These are phyloP conservation scores for Dendrolimus punctatus DNA, from an alignment of 1,140 invertebrate species.

Conservation along the genomic window DNA sequence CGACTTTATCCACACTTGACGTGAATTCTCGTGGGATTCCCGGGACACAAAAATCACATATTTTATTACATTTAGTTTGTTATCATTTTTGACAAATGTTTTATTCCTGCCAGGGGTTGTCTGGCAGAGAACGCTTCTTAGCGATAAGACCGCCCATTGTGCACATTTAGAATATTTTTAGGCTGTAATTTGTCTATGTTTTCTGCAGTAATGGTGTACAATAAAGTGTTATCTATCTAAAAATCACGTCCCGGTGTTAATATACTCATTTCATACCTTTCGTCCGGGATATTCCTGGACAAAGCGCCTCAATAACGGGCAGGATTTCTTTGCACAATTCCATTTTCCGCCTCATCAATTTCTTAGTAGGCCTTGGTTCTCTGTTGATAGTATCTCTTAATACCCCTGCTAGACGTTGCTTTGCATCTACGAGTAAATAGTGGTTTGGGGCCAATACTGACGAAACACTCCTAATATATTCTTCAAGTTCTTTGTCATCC, in stretches of 20 bases:
- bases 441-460: constrained; percentile 76
- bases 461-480: constrained; percentile 73
- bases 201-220: too few species aligned
- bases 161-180: too few species aligned
- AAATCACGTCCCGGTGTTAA: not conserved
- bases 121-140: too few species aligned
- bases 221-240: too few species aligned
- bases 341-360: constrained; percentile 75
- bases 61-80: too few species aligned
- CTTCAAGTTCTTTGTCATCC: constrained; percentile 72
- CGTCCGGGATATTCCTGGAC: constrained; percentile 82
- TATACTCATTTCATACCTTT: constrained; percentile 68
- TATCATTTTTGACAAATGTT: too few species aligned
- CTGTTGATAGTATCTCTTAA: constrained; percentile 72
- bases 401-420: constrained; percentile 76
- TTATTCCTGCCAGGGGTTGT: too few species aligned
- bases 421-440: constrained; percentile 76
- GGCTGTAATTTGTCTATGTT: too few species aligned
- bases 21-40: too few species aligned
- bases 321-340: constrained; percentile 78
- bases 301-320: constrained; percentile 76
- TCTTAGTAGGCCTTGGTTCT: constrained; percentile 68
- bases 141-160: too few species aligned
- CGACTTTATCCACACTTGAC: too few species aligned
- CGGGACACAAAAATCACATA: too few species aligned